Base-by-base conservation (phyloP, 1,140 invertebrate genomes). In the Drosophila baimaii region DNA sequence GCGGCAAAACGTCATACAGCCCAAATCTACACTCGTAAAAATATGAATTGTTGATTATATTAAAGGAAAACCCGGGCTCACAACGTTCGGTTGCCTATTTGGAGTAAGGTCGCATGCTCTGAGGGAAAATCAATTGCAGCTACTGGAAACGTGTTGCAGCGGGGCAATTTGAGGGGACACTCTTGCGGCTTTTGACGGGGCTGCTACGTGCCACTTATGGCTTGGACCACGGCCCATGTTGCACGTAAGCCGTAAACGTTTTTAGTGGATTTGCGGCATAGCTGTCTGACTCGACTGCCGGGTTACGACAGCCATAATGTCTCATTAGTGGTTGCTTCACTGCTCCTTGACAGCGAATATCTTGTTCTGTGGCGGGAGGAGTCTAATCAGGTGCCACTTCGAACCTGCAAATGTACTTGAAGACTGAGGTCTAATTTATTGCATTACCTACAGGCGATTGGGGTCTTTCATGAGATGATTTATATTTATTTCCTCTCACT, bases 221-320 rank as follows among this genome's bases (percentile, higher is more conserved):
- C 61, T 55, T 56, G 68, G 64, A 66, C 72, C 59, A 58, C 57
- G 59, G 63, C 73, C 68, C 79, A 74, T 86, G 76, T 64, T 77
- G 76, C 83, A 86, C 83, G 83, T 86, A 88, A 86, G 66, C 79
- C 83, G 83, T 86, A 86, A 86, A 86, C 83, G 83, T 88, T 86
- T 86, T 88, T 83, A 88, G 83, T 79, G 76, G 72, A 82, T 86
- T 82, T 86, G 83, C 59, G 83, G 83, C 82, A 59, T 58, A 64
- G 76, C 79, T 71, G 83, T 35, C 39, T 64, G 83, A 15, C 29
- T n/a, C 39, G 37, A 15, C 13, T 31, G 21, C 13, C 52, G 44
- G 75, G 68, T 65, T 86, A 89, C 79, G 68, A 77, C 83, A 57
- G 51, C 76, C 83, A 83, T 86, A 83, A 88, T 88, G 83, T 88